A percentile compares a stretch with the other conserved stretches of the same genome.
These are phyloP conservation scores for Papilio polytes DNA, from an alignment of 1,140 invertebrate species.

Conservation along the genomic window DNA sequence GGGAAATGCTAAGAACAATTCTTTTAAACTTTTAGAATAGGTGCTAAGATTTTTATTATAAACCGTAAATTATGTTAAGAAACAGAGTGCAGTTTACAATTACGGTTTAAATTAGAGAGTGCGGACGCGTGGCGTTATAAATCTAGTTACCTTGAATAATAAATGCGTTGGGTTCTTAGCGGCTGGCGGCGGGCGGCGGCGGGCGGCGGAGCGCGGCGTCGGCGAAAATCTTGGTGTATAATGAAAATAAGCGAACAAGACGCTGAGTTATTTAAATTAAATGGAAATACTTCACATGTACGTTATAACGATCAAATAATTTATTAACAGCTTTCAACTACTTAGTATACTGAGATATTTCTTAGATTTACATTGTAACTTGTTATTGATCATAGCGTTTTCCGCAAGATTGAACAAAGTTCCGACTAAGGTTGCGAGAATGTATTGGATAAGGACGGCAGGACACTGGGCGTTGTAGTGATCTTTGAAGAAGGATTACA, in stretches of 20 bases:
- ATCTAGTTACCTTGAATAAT: conserved; percentile 46
- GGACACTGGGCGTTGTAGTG: too few species aligned
- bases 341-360: not conserved
- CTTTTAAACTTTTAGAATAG: conserved; percentile 13
- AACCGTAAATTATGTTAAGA: conserved; percentile 9
- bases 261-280: conserved; percentile 24
- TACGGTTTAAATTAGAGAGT: conserved; percentile 42
- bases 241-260: conserved; percentile 36
- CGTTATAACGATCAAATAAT: conserved; percentile 14
- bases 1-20: not conserved
- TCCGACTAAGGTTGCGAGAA: too few species aligned
- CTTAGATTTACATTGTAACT: not conserved
- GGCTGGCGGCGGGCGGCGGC: not conserved
- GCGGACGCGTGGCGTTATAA: conserved; percentile 40
- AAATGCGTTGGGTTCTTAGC: conserved; percentile 40
- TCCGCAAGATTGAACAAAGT: too few species aligned
- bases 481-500: too few species aligned
- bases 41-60: not conserved
- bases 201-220: not conserved
- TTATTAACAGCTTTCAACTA: conserved; percentile 11
- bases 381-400: not conserved
- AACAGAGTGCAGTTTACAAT: conserved; percentile 35
- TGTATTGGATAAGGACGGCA: too few species aligned
- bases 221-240: conserved; percentile 23
- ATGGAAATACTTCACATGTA: conserved; percentile 12